Base-by-base conservation (phyloP, 2,113 vertebrate species). In the Xiphias gladius region DNA sequence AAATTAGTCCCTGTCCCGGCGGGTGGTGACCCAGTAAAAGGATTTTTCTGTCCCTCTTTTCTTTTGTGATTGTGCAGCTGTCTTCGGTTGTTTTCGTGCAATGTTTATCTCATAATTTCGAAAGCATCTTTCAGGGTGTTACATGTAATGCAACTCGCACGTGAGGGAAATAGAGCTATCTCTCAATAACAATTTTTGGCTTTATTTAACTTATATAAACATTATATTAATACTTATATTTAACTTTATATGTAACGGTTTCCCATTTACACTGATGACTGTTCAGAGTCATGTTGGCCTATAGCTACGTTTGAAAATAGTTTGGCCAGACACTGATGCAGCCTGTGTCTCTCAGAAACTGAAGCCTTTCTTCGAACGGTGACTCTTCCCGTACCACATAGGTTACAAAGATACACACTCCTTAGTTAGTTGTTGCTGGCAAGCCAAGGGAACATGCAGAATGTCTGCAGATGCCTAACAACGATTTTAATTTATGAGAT, bases 11-110 rank as follows among this genome's bases (percentile, higher is more conserved):
- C 57, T 63, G 55, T 61, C 80, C 2, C 85, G 17, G 74, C 71
- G 9, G 86, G 82, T 26, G 74, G 73, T 89, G 69, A 88, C 80
- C 73, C 30, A 69, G 17, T 14, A 16, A 35, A 74, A 81, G 1
- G 41, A 32, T 17, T 41, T 88, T 37, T 86, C 41, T 32, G 32
- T 41, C 41, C 10, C 52, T 52, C 50, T 72, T 58, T 55, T 82
- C 35, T n/a, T 67, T 79, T 65, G 20, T 80, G 70, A 68, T 80
- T 68, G 61, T 58, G 48, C 85, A 90, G 79, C 83, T 90, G 89
- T 87, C 75, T 73, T 89, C 14, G 75, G 26, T 75, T 79, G 80
- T 79, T 80, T 81, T 83, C n/a, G 20, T 63, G 30, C 55, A 22
- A 54, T 62, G 32, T 80, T 77, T 68, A 61, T 52, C 48, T 32